Percentiles rank a stretch among this genome's conserved stretches.
Evolutionary conservation across 2,113 vertebrate species (phyloP).

Genomic region (Danio rerio): GRCz12tu NC_133181.1:45887001-45887500

Average conservation of each 20-base stretch:
- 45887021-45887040: constrained; percentile 4
- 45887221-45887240: constrained; percentile 6
- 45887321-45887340: constrained; percentile 25
- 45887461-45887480: constrained; percentile 7
- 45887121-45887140: constrained; percentile 24
- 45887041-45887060: background rate
- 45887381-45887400: constrained; percentile 51
- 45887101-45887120: constrained; percentile 25
- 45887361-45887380: constrained; percentile 59
- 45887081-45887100: constrained; percentile 24
- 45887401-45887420: constrained; percentile 40
- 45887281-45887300: constrained; percentile 10
- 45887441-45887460: constrained; percentile 41
- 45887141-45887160: constrained; percentile 20
- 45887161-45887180: constrained; percentile 20
- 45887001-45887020: background rate
- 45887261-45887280: background rate
- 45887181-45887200: background rate
- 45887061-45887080: constrained; percentile 16
- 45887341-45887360: constrained; percentile 44
- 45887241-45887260: constrained; percentile 3
- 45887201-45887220: constrained; percentile 11
- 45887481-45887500: background rate
- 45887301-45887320: constrained; percentile 3
- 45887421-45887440: constrained; percentile 47